Evolutionary conservation across 1,140 invertebrate genomes (phyloP).

Genomic region (Caenorhabditis briggsae): DNA sequence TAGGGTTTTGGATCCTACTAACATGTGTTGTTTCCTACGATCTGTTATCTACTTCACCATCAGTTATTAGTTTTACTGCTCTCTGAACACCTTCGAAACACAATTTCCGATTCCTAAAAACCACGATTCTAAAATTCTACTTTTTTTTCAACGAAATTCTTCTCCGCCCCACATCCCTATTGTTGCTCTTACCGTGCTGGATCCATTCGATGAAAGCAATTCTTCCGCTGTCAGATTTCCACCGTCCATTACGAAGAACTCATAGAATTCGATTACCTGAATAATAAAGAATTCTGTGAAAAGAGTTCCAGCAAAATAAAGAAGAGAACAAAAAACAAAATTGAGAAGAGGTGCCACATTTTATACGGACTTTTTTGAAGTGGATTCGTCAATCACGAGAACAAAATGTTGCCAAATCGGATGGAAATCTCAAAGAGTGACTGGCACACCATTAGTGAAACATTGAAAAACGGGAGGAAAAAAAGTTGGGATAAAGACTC

Average conservation of each 20-base stretch:
- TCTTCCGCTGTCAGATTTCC: constrained; percentile 28
- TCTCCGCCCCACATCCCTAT: background rate
- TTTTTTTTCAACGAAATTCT: background rate
- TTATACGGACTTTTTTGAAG: constrained; percentile 44
- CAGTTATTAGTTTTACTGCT: no score
- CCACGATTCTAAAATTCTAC: no score
- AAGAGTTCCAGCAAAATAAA: background rate
- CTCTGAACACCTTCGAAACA: no score
- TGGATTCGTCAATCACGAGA: constrained; percentile 30
- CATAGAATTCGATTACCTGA: constrained; percentile 44
- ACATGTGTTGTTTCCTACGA: no score
- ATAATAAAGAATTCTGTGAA: background rate
- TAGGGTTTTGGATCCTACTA: no score
- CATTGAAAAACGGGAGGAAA: constrained; percentile 34
- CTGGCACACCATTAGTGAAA: constrained; percentile 52
- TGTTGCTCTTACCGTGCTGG: constrained; percentile 32
- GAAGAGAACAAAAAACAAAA: constrained; percentile 8
- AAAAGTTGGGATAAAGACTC: background rate
- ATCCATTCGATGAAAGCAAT: background rate
- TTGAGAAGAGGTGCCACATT: background rate
- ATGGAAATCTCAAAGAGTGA: constrained; percentile 35
- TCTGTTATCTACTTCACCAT: no score
- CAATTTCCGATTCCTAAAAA: no score
- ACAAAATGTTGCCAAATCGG: constrained; percentile 55
- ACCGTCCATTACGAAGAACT: constrained; percentile 35